Percentiles rank a stretch among this genome's conserved stretches.
phyloP scores from a whole-genome alignment of 2,113 vertebrate genomes.

The Glareola pratincola region DNA sequence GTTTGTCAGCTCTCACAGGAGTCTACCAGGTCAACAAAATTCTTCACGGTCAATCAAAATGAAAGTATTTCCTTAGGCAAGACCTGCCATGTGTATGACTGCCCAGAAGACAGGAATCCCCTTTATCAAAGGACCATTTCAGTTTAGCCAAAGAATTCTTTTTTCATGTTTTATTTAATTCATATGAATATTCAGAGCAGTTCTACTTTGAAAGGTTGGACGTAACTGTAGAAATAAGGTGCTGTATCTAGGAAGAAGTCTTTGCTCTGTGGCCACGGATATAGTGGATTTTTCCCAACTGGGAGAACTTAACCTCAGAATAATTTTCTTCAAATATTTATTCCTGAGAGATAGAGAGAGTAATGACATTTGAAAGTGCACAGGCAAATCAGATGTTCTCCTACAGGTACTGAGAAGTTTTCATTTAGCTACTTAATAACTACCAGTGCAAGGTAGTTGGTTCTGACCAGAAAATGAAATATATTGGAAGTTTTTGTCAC shows the following conservation, averaged over 20 bases:
- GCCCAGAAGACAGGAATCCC: background rate
- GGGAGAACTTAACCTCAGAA: background rate
- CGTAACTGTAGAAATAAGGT: background rate
- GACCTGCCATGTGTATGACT: background rate
- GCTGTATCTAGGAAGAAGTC: background rate
- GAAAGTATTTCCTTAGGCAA: background rate
- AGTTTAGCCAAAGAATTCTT: background rate
- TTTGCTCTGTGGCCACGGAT: background rate
- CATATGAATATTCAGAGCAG: background rate
- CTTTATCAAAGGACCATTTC: background rate
- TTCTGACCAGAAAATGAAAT: background rate
- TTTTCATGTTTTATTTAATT: background rate
- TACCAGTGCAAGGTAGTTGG: background rate
- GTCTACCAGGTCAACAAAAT: background rate
- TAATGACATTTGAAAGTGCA: background rate
- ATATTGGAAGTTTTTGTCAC: background rate
- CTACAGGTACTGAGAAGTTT: background rate
- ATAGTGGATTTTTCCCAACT: background rate
- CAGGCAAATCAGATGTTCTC: background rate
- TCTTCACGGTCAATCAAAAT: background rate
- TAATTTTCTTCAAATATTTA: background rate
- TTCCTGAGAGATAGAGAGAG: background rate
- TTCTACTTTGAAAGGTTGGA: background rate
- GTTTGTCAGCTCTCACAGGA: background rate
- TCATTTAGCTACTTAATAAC: background rate